phyloP scores from a whole-genome alignment of 1,140 invertebrate species.

The Drosophila ananassae region DNA sequence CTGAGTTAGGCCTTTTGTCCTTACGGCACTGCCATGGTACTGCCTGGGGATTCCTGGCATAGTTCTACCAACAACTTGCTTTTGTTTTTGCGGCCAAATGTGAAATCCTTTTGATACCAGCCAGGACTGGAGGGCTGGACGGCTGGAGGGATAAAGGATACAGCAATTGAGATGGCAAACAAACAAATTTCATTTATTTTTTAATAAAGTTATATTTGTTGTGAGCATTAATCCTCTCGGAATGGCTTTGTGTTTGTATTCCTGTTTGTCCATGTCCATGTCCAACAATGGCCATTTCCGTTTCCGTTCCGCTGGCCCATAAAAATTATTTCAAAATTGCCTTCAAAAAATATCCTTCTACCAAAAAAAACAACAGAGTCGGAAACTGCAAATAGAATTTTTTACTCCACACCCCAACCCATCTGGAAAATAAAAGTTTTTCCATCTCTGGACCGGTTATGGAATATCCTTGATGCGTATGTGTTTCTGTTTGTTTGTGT shows the following conservation, averaged over 20 bases:
- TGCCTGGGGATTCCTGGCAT: conserved; percentile 60
- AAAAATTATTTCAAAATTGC: conserved; percentile 72
- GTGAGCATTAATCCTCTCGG: conserved; percentile 68
- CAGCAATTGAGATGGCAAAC: conserved; percentile 27
- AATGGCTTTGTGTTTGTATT: conserved; percentile 18
- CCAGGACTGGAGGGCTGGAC: conserved; percentile 1
- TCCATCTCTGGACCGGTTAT: conserved; percentile 37
- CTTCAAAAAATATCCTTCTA: conserved; percentile 30
- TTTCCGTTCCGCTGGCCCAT: conserved; percentile 57
- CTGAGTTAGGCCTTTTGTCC: conserved; percentile 44
- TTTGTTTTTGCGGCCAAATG: conserved; percentile 60
- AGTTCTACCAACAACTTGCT: conserved; percentile 44
- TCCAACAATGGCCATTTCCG: conserved; percentile 76
- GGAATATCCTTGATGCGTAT: conserved; percentile 58
- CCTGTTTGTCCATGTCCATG: conserved; percentile 70
- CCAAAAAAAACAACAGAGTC: conserved; percentile 11
- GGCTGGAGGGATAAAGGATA: too few species aligned
- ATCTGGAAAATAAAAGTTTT: conserved; percentile 45
- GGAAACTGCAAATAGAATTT: conserved; percentile 76
- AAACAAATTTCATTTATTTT: conserved; percentile 80
- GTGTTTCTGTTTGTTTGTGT: conserved; percentile 27
- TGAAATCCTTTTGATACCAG: conserved; percentile 51
- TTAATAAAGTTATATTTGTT: conserved; percentile 83
- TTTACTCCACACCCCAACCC: neutral
- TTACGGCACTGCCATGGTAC: conserved; percentile 6